Conservation (phyloP, 1,140 invertebrate species). For the Diabrotica virgifera region DNA sequence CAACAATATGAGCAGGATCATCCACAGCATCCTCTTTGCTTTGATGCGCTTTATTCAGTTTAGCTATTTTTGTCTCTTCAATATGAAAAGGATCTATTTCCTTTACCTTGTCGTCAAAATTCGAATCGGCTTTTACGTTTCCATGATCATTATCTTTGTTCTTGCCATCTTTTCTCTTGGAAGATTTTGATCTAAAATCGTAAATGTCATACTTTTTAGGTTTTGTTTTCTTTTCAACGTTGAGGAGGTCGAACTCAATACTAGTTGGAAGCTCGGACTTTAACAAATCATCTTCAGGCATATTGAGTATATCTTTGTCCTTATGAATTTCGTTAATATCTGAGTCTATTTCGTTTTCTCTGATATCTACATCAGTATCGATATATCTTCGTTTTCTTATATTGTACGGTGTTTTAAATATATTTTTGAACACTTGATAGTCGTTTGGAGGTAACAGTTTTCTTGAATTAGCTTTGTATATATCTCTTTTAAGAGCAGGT, state of each 20-base stretch:
- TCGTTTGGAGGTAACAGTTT: constrained; percentile 10
- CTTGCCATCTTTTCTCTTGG: no score
- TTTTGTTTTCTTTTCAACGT: no score
- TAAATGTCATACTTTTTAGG: no score
- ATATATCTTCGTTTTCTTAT: constrained; percentile 12
- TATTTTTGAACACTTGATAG: constrained; percentile 1
- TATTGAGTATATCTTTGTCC: not conserved
- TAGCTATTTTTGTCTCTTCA: no score
- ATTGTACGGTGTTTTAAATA: not conserved
- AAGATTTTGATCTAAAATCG: no score
- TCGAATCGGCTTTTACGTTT: no score
- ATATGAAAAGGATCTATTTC: no score
- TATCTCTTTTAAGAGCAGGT: constrained; percentile 18
- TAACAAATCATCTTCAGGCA: not conserved
- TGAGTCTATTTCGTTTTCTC: constrained; percentile 32
- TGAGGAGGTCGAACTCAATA: not conserved
- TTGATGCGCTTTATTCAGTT: no score
- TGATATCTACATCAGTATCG: constrained; percentile 13
- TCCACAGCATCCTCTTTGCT: no score
- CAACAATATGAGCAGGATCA: no score
- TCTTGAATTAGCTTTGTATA: not conserved
- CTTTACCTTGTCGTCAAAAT: no score
- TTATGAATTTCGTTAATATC: constrained; percentile 11
- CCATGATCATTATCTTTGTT: no score
- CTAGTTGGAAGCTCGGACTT: not conserved